Conservation (phyloP, 2,888 invertebrate genomes). For the Ligdia adustata region DNA sequence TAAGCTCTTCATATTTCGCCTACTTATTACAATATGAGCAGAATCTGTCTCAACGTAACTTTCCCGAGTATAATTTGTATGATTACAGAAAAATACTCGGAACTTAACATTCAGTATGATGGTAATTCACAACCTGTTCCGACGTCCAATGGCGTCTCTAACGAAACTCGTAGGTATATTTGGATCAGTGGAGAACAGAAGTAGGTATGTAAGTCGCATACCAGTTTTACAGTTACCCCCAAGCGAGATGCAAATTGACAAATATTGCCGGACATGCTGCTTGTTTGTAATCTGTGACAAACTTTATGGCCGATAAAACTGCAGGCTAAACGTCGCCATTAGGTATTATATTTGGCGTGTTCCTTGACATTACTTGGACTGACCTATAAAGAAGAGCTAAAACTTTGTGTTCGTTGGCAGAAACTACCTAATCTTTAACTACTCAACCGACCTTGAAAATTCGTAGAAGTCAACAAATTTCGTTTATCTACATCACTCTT, state of each 20-base stretch:
- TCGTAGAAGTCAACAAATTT: no score
- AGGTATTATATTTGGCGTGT: no score
- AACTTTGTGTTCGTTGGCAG: no score
- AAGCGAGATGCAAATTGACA: constrained; percentile 71
- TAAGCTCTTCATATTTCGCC: no score
- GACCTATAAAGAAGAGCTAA: no score
- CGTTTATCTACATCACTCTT: no score
- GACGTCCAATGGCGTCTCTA: constrained; percentile 22
- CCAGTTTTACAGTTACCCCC: constrained; percentile 68
- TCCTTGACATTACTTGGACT: no score
- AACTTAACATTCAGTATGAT: constrained; percentile 3
- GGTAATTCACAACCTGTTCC: constrained; percentile 23
- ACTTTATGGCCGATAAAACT: not conserved
- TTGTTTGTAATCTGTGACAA: not conserved
- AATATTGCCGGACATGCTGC: constrained; percentile 52
- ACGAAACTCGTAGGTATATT: constrained; percentile 43
- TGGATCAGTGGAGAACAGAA: constrained; percentile 54
- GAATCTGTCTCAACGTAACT: not conserved
- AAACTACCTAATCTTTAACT: no score
- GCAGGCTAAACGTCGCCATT: no score
- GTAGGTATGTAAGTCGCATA: constrained; percentile 60
- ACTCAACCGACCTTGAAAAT: no score
- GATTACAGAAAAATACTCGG: constrained; percentile 1
- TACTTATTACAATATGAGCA: no score
- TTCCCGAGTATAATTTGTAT: constrained; percentile 1